These are phyloP conservation scores for Saccostrea echinata DNA, from an alignment of 1,140 invertebrate genomes.

Conservation along the genomic window DNA sequence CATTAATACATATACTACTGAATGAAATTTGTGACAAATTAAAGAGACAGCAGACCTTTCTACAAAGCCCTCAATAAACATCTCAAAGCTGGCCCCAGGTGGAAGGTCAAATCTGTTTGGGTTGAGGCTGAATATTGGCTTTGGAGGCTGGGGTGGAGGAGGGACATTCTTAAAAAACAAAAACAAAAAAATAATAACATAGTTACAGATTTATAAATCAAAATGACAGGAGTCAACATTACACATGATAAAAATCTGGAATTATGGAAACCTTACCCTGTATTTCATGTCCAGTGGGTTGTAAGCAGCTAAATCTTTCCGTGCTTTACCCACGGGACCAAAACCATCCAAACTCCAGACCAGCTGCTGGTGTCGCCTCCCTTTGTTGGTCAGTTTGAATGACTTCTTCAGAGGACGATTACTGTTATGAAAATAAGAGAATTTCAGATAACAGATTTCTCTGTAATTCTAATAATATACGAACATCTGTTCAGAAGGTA, in stretches of 20 bases:
- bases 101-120: conserved; percentile 78
- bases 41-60: conserved; percentile 63
- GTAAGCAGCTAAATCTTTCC: conserved; percentile 68
- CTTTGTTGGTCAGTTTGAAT: conserved; percentile 78
- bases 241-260: neutral
- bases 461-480: too few species aligned
- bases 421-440: conserved; percentile 54
- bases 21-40: too few species aligned
- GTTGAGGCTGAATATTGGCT: conserved; percentile 76
- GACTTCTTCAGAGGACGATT: conserved; percentile 72
- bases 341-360: conserved; percentile 77
- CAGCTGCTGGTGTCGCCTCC: conserved; percentile 78
- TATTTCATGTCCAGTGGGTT: conserved; percentile 74
- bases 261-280: conserved; percentile 60
- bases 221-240: neutral
- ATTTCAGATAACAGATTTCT: neutral
- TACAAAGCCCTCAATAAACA: conserved; percentile 77
- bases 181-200: neutral
- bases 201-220: neutral
- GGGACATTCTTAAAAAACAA: conserved; percentile 68
- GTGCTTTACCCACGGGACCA: conserved; percentile 69
- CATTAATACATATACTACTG: too few species aligned
- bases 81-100: conserved; percentile 75
- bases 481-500: too few species aligned
- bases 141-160: conserved; percentile 61